Evolutionary conservation across 2,888 invertebrate species (phyloP).

Genomic region (Metalampra italica): DNA sequence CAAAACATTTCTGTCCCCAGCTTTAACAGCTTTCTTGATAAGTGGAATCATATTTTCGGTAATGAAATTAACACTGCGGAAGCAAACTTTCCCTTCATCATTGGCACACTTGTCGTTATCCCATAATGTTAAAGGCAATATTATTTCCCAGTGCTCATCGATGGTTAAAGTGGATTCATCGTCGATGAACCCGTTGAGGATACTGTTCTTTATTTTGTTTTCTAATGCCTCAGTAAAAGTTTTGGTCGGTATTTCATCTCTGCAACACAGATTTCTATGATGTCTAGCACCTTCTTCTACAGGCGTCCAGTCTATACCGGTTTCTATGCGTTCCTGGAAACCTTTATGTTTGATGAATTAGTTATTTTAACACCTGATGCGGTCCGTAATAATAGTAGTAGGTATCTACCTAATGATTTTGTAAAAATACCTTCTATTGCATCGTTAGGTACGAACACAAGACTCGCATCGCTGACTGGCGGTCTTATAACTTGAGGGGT

Average conservation of each 20-base stretch:
- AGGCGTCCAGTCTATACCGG: conserved; percentile 55
- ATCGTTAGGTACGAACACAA: conserved; percentile 46
- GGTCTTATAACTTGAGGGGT: conserved; percentile 34
- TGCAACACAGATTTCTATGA: conserved; percentile 41
- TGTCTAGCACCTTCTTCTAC: conserved; percentile 39
- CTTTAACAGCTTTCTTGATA: conserved; percentile 43
- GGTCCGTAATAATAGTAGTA: neutral
- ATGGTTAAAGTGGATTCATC: conserved; percentile 42
- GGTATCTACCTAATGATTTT: neutral
- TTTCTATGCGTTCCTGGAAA: conserved; percentile 55
- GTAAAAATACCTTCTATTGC: conserved; percentile 44
- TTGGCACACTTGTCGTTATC: conserved; percentile 55
- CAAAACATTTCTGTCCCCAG: conserved; percentile 37
- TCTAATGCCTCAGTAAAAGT: conserved; percentile 49
- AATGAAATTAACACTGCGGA: conserved; percentile 43
- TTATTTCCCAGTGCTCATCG: conserved; percentile 52
- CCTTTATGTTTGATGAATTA: conserved; percentile 30
- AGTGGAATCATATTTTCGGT: conserved; percentile 49
- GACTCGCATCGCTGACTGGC: conserved; percentile 54
- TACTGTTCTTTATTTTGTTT: conserved; percentile 51
- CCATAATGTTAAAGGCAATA: conserved; percentile 53
- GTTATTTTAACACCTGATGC: neutral
- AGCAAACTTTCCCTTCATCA: conserved; percentile 56
- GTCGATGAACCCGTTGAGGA: conserved; percentile 47
- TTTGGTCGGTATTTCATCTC: conserved; percentile 26